Evolutionary conservation across 2,113 vertebrate species (phyloP).

Genomic region (Columbina picui): DNA sequence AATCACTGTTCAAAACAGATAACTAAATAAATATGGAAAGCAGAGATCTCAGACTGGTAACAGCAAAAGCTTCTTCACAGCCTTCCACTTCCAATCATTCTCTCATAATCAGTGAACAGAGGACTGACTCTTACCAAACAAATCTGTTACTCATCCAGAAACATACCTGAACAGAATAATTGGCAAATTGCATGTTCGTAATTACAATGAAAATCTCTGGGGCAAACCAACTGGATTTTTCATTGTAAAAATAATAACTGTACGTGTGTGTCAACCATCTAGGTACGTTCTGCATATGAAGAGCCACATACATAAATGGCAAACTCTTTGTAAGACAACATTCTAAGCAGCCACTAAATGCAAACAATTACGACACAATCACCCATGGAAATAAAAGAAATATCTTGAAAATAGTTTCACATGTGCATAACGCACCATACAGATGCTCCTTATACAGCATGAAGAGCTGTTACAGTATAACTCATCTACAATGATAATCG

Average conservation of each 20-base stretch:
- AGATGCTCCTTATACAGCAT: slow-evolving; percentile 50
- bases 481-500: slow-evolving; percentile 27
- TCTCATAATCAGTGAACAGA: neutral
- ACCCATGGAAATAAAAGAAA: slow-evolving; percentile 36
- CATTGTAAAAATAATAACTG: neutral
- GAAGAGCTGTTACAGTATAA: slow-evolving; percentile 28
- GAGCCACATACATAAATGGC: accelerated
- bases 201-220: neutral
- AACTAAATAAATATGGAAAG: neutral
- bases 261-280: neutral
- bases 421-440: slow-evolving; percentile 45
- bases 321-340: neutral
- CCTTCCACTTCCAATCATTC: neutral
- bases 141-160: neutral
- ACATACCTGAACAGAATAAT: neutral
- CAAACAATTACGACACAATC: slow-evolving; percentile 27
- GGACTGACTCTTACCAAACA: neutral
- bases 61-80: neutral
- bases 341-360: neutral
- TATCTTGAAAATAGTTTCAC: slow-evolving; percentile 43
- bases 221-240: neutral
- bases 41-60: neutral
- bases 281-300: neutral
- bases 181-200: neutral
- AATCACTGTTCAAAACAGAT: neutral